phyloP scores from a whole-genome alignment of 1,140 invertebrate genomes.

The Sycophila sp. region DNA sequence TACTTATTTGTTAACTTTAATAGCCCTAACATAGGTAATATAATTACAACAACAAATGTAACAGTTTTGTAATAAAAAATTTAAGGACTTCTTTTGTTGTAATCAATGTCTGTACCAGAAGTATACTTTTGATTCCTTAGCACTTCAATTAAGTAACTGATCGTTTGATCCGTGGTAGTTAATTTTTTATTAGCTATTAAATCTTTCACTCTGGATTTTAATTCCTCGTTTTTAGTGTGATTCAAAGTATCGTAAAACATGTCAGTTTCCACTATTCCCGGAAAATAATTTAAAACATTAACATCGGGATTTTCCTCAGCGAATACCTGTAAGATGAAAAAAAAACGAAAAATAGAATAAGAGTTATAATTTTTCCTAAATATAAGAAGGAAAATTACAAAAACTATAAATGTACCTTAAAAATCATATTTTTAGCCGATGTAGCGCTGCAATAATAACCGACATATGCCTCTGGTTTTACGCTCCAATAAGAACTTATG shows the following conservation, averaged over 20 bases:
- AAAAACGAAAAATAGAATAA: neutral
- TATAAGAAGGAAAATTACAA: neutral
- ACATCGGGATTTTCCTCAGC: constrained; percentile 83
- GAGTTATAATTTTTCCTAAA: neutral
- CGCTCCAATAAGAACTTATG: constrained; percentile 84
- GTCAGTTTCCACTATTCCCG: constrained; percentile 90
- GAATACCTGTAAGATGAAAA: constrained; percentile 70
- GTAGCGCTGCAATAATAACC: constrained; percentile 87
- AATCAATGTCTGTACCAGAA: constrained; percentile 88
- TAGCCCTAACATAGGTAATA: no score
- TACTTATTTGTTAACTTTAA: no score
- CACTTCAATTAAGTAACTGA: constrained; percentile 77
- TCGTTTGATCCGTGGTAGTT: constrained; percentile 79
- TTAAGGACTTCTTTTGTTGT: constrained; percentile 66
- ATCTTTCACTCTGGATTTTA: constrained; percentile 73
- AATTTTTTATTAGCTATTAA: constrained; percentile 69
- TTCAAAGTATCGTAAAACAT: constrained; percentile 80
- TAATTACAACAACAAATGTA: no score
- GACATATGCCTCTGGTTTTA: constrained; percentile 80
- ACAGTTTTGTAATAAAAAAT: no score
- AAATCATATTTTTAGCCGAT: constrained; percentile 92
- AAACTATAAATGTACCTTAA: constrained; percentile 69
- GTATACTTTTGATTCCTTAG: constrained; percentile 78
- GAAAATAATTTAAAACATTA: constrained; percentile 89
- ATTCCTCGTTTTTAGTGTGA: constrained; percentile 69